These are phyloP conservation scores for Octomys mimax DNA, from an alignment of 2,797 vertebrate genomes.

Conservation along the genomic window DNA sequence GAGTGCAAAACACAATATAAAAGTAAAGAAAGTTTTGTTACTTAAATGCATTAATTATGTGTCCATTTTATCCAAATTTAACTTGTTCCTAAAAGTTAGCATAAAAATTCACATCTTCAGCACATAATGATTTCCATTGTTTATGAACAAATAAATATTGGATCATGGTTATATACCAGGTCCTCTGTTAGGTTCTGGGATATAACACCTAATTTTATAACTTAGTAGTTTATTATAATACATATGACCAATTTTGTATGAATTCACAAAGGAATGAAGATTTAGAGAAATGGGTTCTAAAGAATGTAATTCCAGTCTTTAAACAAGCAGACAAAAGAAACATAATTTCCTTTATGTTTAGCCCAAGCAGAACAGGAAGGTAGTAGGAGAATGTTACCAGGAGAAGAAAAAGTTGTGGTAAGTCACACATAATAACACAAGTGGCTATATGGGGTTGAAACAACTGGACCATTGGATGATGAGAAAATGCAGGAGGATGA, in stretches of 20 bases:
- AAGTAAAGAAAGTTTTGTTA: background rate
- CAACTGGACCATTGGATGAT: conserved; percentile 13
- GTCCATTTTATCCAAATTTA: background rate
- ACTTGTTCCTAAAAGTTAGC: conserved; percentile 19
- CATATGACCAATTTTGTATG: background rate
- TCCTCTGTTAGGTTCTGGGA: background rate
- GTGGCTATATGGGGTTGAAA: background rate
- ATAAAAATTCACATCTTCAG: background rate
- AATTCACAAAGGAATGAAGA: background rate
- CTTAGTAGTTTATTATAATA: background rate
- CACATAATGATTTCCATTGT: background rate
- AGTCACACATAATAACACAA: background rate
- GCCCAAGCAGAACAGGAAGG: background rate
- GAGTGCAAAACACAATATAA: background rate
- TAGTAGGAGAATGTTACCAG: background rate
- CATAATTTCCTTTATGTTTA: background rate
- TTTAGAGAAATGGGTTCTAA: background rate
- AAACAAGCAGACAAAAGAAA: background rate
- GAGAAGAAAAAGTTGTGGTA: background rate
- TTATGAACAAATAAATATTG: background rate
- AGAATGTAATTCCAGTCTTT: background rate
- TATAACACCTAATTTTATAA: background rate
- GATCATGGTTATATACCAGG: background rate
- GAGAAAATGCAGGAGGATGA: conserved; percentile 59
- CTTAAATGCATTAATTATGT: background rate